Conservation (phyloP, 2,113 vertebrate species). For the Gulo gulo region DNA sequence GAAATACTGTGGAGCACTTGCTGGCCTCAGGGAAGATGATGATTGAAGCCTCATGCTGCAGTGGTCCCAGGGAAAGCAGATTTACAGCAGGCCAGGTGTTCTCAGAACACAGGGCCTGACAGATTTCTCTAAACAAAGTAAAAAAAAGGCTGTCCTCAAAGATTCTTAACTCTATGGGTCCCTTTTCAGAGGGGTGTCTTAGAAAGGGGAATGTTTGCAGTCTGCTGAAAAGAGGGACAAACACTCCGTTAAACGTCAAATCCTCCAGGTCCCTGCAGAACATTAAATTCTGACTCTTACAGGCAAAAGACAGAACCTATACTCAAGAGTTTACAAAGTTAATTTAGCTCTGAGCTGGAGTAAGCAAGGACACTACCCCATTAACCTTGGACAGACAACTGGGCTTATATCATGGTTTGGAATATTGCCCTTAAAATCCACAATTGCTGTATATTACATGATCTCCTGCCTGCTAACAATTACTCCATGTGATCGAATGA, state of each 20-base stretch:
- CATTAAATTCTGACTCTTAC: background rate
- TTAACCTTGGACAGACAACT: conserved; percentile 55
- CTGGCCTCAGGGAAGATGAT: background rate
- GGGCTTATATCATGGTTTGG: conserved; percentile 56
- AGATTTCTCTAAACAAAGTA: background rate
- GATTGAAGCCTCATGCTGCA: background rate
- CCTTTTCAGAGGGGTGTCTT: background rate
- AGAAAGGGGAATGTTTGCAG: background rate
- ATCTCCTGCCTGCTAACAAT: conserved; percentile 55
- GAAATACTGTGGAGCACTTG: background rate
- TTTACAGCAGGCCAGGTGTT: background rate
- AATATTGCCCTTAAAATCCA: conserved; percentile 68
- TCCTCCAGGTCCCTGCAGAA: conserved; percentile 6
- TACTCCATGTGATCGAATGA: conserved; percentile 8
- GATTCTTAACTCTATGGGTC: background rate
- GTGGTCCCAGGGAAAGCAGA: background rate
- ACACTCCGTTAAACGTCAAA: background rate
- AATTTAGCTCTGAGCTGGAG: conserved; percentile 50
- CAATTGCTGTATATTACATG: conserved; percentile 23
- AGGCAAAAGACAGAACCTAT: conserved; percentile 57
- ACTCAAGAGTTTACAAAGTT: conserved; percentile 42
- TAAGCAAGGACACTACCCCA: conserved; percentile 46
- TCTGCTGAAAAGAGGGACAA: background rate
- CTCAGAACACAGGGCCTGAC: background rate
- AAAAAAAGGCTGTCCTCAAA: background rate